Conservation (phyloP, 1,140 invertebrate species). For the Battus philenor region DNA sequence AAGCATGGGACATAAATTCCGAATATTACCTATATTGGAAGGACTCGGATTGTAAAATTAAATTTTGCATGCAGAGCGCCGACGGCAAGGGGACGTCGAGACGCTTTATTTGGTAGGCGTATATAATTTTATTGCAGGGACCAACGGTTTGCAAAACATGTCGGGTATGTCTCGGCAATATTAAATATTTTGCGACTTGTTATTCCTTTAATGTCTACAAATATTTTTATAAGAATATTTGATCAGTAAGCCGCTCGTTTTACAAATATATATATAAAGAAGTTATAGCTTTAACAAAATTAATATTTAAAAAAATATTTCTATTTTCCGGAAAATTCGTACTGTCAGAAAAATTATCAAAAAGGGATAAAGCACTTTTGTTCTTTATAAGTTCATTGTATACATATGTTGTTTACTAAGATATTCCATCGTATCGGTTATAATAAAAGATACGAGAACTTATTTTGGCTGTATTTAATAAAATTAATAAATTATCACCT, state of each 20-base stretch:
- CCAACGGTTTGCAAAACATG: slow-evolving; percentile 69
- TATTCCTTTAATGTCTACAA: neutral
- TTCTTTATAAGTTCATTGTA: too few species aligned
- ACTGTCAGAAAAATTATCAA: too few species aligned
- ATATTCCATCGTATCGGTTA: too few species aligned
- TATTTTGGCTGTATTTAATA: too few species aligned
- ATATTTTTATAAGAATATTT: slow-evolving; percentile 1
- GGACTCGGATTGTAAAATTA: slow-evolving; percentile 69
- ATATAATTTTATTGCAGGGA: slow-evolving; percentile 75
- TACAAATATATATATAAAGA: too few species aligned
- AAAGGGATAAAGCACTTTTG: too few species aligned
- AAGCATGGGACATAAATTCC: slow-evolving; percentile 72
- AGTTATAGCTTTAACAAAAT: too few species aligned
- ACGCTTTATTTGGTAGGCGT: slow-evolving; percentile 71
- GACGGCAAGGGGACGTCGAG: slow-evolving; percentile 46
- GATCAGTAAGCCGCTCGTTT: neutral
- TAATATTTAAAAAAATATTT: too few species aligned
- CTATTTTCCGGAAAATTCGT: too few species aligned
- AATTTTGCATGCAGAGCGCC: slow-evolving; percentile 72
- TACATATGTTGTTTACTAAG: too few species aligned
- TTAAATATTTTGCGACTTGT: slow-evolving; percentile 34
- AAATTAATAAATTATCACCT: too few species aligned
- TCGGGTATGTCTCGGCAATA: slow-evolving; percentile 42
- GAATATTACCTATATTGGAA: slow-evolving; percentile 74
- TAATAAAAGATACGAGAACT: too few species aligned